Base-by-base conservation (phyloP, 2,797 vertebrate species). In the Podarcis siculus region DNA sequence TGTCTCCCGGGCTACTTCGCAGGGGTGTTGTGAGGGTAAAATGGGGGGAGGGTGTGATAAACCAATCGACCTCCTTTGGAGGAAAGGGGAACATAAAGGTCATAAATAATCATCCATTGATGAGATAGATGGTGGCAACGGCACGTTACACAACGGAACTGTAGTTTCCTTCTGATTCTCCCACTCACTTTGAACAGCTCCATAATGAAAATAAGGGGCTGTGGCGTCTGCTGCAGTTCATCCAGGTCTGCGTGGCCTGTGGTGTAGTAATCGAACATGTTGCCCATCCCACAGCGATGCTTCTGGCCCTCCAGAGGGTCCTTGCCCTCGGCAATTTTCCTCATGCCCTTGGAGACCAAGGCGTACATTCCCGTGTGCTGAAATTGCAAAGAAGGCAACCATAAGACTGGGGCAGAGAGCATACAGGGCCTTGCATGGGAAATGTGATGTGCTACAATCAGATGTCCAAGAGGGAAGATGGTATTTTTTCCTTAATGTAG, bases 361-460 rank as follows among this genome's bases (percentile, higher is more conserved):
- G 98, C 97, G 1, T 98, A 98, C 96, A 98, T 95, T 23, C 98
- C 98, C 0, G 98, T 98, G 94, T 98, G 98, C 98, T 98, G 96
- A 84, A 73, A 91, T 85, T 2, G 4, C 8, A 30, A 42, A 42
- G 0, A 8, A 61, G n/a, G 30, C 4, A 76, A 49, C 15, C 5
- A 4, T 45, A 32, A 66, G 55, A 37, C 6, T 30, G 55, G 17
- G 2, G 32, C 42, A 23, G 9, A 55, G 5, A 35, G 42, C 6
- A 5, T 55, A 21, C 27, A 25, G 1, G 42, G 21, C 61, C 35
- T n/a, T 27, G 10, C 4, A 12, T 64, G 61, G 61, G 21, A 5
- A 64, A 64, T 23, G 61, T 23, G 61, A 23, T 64, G 61, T 64
- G 61, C 61, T 64, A 7, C 5, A 64, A 64, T 5, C 61, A 64